These are phyloP conservation scores for Cyprinus carpio DNA, from an alignment of 2,113 vertebrate genomes.

Conservation along the genomic window DNA sequence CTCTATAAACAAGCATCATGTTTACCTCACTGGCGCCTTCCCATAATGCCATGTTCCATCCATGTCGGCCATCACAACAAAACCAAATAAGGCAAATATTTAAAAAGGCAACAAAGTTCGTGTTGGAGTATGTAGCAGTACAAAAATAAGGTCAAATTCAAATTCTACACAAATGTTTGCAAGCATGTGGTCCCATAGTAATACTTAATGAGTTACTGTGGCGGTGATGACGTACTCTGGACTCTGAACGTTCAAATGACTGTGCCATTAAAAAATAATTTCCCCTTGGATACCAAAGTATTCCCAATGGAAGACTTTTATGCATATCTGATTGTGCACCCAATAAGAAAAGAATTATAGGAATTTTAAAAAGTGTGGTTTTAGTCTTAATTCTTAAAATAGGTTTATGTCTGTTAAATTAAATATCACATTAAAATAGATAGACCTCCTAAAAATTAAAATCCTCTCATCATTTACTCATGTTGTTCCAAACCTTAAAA, in stretches of 20 bases:
- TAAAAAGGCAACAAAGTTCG: background rate
- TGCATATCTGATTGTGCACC: background rate
- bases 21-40: background rate
- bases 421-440: background rate
- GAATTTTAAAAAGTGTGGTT: background rate
- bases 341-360: background rate
- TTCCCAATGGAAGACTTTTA: background rate
- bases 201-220: background rate
- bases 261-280: background rate
- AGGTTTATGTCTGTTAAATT: background rate
- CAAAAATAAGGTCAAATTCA: background rate
- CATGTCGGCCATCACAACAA: background rate
- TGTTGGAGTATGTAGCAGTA: background rate
- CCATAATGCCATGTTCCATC: background rate
- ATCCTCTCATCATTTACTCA: background rate
- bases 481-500: background rate
- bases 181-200: background rate
- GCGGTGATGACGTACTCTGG: background rate
- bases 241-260: background rate
- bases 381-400: background rate
- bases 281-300: background rate
- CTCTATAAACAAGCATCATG: conserved; percentile 10
- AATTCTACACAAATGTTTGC: background rate
- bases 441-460: background rate
- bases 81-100: background rate